phyloP scores from a whole-genome alignment of 2,888 invertebrate genomes.

The Drosophila flavopinicola region DNA sequence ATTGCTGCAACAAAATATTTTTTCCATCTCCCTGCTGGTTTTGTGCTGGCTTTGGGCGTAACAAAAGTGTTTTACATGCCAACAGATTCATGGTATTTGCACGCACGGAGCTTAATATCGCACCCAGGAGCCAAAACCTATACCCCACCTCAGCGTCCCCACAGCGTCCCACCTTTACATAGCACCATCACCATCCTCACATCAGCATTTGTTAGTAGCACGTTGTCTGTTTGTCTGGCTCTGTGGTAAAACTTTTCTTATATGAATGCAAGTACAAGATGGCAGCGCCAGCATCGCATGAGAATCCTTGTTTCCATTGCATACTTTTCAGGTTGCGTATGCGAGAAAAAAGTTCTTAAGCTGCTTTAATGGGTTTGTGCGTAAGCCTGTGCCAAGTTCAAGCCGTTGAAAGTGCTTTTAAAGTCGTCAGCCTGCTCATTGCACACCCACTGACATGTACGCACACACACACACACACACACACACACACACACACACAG shows the following conservation, averaged over 20 bases:
- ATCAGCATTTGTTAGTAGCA: slow-evolving; percentile 70
- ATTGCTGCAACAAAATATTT: slow-evolving; percentile 72
- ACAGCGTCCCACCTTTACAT: slow-evolving; percentile 2
- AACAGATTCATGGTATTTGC: slow-evolving; percentile 79
- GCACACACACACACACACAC: slow-evolving; percentile 11
- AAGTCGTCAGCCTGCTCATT: slow-evolving; percentile 62
- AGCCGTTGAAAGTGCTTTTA: slow-evolving; percentile 79
- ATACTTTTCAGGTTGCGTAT: slow-evolving; percentile 76
- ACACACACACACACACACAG: neutral
- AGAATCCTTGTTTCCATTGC: slow-evolving; percentile 65
- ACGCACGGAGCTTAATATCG: slow-evolving; percentile 80
- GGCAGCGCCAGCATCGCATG: slow-evolving; percentile 4
- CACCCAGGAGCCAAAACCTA: slow-evolving; percentile 42
- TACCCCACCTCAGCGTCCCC: slow-evolving; percentile 10
- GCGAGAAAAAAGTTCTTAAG: slow-evolving; percentile 70
- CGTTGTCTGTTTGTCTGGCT: slow-evolving; percentile 76
- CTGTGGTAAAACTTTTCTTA: slow-evolving; percentile 75
- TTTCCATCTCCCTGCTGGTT: slow-evolving; percentile 28
- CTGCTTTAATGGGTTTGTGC: slow-evolving; percentile 79
- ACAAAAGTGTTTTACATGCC: slow-evolving; percentile 79
- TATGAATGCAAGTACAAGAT: slow-evolving; percentile 70
- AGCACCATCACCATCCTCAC: slow-evolving; percentile 26
- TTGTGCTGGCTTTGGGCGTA: slow-evolving; percentile 71
- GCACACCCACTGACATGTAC: slow-evolving; percentile 22
- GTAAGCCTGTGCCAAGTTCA: slow-evolving; percentile 75